Conservation (phyloP, 2,888 invertebrate species). For the Ormia ochracea region DNA sequence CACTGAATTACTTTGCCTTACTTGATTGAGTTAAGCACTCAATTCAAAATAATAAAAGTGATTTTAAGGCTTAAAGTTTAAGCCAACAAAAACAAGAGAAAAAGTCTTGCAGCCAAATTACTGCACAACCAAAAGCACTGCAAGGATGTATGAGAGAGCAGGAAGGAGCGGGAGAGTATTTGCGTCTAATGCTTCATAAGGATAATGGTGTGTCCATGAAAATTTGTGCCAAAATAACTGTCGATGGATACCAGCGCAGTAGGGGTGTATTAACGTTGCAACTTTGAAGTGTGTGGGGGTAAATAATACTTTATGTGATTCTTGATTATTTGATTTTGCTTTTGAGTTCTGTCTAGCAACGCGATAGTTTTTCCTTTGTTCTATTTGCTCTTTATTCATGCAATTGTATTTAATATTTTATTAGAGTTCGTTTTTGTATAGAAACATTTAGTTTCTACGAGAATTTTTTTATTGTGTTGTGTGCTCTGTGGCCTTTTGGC, state of each 20-base stretch:
- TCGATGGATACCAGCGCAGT: neutral
- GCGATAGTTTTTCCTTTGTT: neutral
- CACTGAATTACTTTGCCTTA: neutral
- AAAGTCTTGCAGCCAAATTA: conserved; percentile 22
- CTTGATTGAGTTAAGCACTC: neutral
- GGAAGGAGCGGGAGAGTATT: neutral
- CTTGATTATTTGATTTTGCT: conserved; percentile 39
- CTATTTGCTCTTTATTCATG: conserved; percentile 37
- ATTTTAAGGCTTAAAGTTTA: neutral
- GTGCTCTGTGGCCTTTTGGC: conserved; percentile 52
- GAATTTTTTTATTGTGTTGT: conserved; percentile 14
- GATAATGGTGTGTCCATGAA: conserved; percentile 7
- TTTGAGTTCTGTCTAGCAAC: conserved; percentile 25
- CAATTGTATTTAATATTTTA: conserved; percentile 63
- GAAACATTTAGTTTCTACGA: conserved; percentile 33
- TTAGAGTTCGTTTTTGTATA: conserved; percentile 62
- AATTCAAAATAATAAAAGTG: conserved; percentile 1
- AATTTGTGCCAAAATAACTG: conserved; percentile 1
- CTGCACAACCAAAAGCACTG: neutral
- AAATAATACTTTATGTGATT: neutral
- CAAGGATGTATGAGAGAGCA: neutral
- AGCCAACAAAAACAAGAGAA: neutral
- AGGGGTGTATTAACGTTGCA: neutral
- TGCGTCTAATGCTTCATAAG: neutral
- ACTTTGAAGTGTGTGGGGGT: neutral